Evolutionary conservation across 1,140 invertebrate species (phyloP).

Genomic region (Monochamus saltuarius): DNA sequence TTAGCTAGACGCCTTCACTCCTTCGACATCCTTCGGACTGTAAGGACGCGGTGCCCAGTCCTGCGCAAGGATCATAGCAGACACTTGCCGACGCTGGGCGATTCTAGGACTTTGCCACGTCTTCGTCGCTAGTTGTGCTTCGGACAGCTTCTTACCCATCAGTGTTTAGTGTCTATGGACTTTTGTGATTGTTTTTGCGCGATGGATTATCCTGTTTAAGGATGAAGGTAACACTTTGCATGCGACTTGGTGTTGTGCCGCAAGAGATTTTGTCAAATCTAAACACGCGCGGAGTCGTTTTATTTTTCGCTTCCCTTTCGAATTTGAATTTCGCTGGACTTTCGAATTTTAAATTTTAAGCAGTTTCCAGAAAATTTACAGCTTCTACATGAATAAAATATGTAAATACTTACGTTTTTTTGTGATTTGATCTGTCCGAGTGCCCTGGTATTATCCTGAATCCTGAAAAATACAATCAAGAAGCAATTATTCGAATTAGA

Average conservation of each 20-base stretch:
- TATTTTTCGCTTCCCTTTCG: too few relatives aligned
- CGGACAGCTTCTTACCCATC: background rate
- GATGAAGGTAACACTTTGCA: slow-evolving; percentile 8
- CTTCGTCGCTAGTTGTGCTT: background rate
- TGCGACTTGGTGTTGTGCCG: background rate
- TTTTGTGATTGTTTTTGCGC: slow-evolving; percentile 5
- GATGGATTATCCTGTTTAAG: slow-evolving; percentile 8
- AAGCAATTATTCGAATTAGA: too few relatives aligned
- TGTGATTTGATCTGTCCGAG: too few relatives aligned
- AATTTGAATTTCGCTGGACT: too few relatives aligned
- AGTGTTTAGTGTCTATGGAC: slow-evolving; percentile 13
- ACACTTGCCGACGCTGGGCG: slow-evolving; percentile 5
- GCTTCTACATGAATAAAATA: too few relatives aligned
- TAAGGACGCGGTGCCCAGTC: slow-evolving; percentile 43
- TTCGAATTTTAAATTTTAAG: too few relatives aligned
- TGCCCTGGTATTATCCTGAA: too few relatives aligned
- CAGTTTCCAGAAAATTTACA: too few relatives aligned
- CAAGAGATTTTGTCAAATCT: too few relatives aligned
- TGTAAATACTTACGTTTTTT: too few relatives aligned
- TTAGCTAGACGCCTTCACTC: slow-evolving; percentile 50
- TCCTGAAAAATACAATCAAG: too few relatives aligned
- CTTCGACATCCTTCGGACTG: slow-evolving; percentile 48
- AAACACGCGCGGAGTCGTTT: too few relatives aligned
- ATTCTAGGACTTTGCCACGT: background rate
- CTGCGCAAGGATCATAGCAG: slow-evolving; percentile 33